Evolutionary conservation across 2,797 vertebrate species (phyloP).

Genomic region (Galago senegalensis): DNA sequence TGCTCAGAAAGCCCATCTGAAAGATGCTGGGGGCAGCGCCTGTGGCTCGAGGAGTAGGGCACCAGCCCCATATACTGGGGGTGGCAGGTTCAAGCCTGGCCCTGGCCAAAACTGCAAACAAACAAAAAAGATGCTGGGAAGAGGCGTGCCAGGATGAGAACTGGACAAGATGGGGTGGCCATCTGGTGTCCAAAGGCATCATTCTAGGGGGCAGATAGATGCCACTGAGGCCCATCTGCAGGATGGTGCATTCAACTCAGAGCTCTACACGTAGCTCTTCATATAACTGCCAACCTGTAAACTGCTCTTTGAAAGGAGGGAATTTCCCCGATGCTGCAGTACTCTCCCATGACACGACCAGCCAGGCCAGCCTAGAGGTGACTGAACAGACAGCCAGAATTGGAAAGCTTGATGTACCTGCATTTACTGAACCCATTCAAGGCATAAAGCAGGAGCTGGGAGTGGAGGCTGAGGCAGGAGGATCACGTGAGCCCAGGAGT

Average conservation of each 20-base stretch:
- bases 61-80: too few species aligned
- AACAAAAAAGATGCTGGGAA: neutral
- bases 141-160: neutral
- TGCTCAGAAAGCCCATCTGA: neutral
- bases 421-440: neutral
- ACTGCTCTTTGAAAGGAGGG: too few species aligned
- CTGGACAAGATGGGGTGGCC: neutral
- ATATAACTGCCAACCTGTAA: neutral
- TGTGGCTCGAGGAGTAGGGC: too few species aligned
- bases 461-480: too few species aligned
- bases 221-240: neutral
- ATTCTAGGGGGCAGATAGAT: neutral
- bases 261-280: neutral
- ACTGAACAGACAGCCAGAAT: neutral
- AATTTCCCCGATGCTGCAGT: neutral
- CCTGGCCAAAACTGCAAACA: too few species aligned
- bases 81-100: too few species aligned
- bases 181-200: neutral
- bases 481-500: too few species aligned
- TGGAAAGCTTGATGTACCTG: neutral
- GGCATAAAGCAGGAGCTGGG: neutral
- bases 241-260: neutral
- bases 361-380: neutral
- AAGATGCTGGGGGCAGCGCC: neutral
- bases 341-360: neutral